Percentiles rank a stretch among this genome's conserved stretches.
phyloP scores from a whole-genome alignment of 2,797 vertebrate species.

The Rallus crepitans region DNA sequence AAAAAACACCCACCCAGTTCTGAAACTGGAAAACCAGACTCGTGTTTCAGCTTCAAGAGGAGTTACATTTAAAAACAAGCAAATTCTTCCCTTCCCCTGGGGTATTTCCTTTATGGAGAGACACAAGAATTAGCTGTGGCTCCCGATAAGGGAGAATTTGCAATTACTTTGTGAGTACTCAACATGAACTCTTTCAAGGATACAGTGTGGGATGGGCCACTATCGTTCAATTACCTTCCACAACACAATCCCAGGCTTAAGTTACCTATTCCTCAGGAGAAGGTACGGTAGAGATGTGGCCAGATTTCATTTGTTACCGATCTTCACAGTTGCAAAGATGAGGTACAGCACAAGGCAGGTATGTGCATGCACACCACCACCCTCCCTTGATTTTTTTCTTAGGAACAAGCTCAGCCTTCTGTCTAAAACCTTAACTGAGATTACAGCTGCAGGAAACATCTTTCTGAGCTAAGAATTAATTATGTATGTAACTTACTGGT shows the following conservation, averaged over 20 bases:
- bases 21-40: background rate
- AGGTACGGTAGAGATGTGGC: background rate
- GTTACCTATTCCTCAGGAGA: background rate
- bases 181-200: background rate
- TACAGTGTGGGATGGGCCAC: background rate
- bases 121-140: background rate
- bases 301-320: background rate
- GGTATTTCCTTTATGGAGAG: slow-evolving; percentile 39
- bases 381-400: background rate
- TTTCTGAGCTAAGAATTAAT: background rate
- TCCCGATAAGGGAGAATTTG: background rate
- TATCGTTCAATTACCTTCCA: background rate
- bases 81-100: slow-evolving; percentile 1
- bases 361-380: fast-evolving
- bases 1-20: background rate
- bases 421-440: background rate
- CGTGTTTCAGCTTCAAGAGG: background rate
- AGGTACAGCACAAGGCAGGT: background rate
- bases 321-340: background rate
- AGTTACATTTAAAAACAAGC: background rate
- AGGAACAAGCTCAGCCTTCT: background rate
- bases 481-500: background rate
- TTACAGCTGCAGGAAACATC: background rate
- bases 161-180: background rate
- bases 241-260: background rate